These are phyloP conservation scores for Atherix ibis DNA, from an alignment of 2,888 invertebrate species.

Conservation along the genomic window DNA sequence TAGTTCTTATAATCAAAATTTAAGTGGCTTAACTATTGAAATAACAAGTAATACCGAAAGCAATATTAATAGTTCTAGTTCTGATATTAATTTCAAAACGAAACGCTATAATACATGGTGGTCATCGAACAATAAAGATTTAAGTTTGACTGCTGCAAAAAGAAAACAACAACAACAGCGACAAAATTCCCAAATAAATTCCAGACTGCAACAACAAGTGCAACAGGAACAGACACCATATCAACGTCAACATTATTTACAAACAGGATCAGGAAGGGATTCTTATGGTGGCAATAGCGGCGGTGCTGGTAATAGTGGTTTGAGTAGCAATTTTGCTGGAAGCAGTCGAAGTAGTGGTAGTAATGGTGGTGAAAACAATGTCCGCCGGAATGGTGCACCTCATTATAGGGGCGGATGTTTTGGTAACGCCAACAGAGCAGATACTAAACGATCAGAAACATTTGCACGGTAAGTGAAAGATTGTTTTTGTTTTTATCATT, in stretches of 20 bases:
- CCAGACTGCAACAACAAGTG: neutral
- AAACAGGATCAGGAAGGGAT: no score
- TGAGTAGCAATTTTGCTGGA: neutral
- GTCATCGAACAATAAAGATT: slow-evolving; percentile 11
- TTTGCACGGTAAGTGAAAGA: slow-evolving; percentile 17
- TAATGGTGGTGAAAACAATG: neutral
- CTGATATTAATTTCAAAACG: slow-evolving; percentile 6
- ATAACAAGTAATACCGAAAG: slow-evolving; percentile 11
- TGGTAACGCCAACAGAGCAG: slow-evolving; percentile 13
- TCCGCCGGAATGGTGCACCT: slow-evolving; percentile 12
- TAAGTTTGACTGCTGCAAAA: no score
- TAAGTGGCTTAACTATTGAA: slow-evolving; percentile 20
- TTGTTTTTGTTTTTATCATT: neutral
- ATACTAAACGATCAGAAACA: slow-evolving; percentile 16
- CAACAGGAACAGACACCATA: neutral
- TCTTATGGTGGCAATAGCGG: neutral
- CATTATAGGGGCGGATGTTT: slow-evolving; percentile 19
- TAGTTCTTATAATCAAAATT: slow-evolving; percentile 20
- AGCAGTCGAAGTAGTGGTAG: no score
- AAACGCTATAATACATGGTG: slow-evolving; percentile 14
- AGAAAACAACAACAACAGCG: slow-evolving; percentile 9
- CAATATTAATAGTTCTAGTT: slow-evolving; percentile 9
- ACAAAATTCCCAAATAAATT: neutral
- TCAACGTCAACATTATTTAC: no score
- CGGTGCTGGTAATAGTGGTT: no score